A percentile compares a stretch with the other conserved stretches of the same genome.
Evolutionary conservation across 2,888 invertebrate species (phyloP).

Genomic region (Terebella lapidaria): DNA sequence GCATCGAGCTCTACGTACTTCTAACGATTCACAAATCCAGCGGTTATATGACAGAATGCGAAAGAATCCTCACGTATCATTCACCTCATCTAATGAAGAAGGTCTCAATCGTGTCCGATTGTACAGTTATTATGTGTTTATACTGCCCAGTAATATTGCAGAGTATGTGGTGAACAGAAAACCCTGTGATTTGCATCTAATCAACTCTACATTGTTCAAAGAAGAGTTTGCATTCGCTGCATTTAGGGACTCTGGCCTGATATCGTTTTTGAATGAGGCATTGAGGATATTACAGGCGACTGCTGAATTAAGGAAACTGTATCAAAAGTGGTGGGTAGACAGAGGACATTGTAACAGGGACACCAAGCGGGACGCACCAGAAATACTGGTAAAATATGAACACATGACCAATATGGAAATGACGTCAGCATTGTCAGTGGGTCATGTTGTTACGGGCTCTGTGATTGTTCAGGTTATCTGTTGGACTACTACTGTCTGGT

Average conservation of each 20-base stretch:
- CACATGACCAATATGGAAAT: too few relatives aligned
- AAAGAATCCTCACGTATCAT: background rate
- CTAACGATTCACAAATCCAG: conserved; percentile 7
- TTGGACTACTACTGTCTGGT: too few relatives aligned
- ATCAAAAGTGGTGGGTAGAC: conserved; percentile 15
- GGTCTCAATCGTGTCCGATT: conserved; percentile 10
- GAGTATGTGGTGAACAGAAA: conserved; percentile 9
- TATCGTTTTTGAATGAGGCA: conserved; percentile 8
- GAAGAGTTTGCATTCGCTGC: conserved; percentile 11
- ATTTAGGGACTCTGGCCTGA: conserved; percentile 7
- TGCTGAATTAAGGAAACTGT: conserved; percentile 6
- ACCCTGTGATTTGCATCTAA: conserved; percentile 11
- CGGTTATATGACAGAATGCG: conserved; percentile 12
- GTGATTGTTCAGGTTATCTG: too few relatives aligned
- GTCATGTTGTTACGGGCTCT: too few relatives aligned
- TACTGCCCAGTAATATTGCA: conserved; percentile 11
- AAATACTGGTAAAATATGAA: too few relatives aligned
- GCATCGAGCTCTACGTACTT: conserved; percentile 1
- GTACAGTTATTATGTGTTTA: conserved; percentile 9
- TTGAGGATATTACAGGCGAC: conserved; percentile 3
- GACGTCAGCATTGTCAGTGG: too few relatives aligned
- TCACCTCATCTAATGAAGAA: conserved; percentile 12
- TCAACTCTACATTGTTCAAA: conserved; percentile 7
- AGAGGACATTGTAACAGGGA: conserved; percentile 5
- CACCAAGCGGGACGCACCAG: background rate